Evolutionary conservation across 1,140 invertebrate genomes (phyloP), one percentile per base, ranked within the genome.

Genomic region (Diabrotica virgifera): DNA sequence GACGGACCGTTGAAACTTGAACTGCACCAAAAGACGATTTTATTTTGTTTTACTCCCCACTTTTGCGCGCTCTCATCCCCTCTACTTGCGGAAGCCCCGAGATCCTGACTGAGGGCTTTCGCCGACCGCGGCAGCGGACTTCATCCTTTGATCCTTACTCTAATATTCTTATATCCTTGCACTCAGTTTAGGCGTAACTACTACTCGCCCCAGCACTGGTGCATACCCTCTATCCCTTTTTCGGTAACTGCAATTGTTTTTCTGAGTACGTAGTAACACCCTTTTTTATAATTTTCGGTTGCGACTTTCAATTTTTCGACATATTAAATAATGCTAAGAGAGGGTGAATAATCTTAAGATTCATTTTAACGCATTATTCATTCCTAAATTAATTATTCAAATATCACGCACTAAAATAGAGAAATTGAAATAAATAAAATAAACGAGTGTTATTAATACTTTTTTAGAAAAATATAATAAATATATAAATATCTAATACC

Each of bases 1-100:
- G 53, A 12, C 52, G 50, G 53, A 64, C 69, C 59, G 72, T 72
- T 63, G 66, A 53, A 67, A 62, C 65, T 62, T 66, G 60, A 70
- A 72, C 70, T 72, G 72, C 72, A 70, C 68, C 69, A 69, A 66
- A 71, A 70, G 65, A 62, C 72, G 72, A 69, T 74, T 70, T 72
- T 74, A 64, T 67, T 74, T 74, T 74, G 70, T 74, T 74, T 74
- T 70, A 63, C 72, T 64, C 68, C 68, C 68, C 64, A 61, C 64
- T 67, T 68, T 61, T 66, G 59, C 68, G 63, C 64, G 63, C 36
- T 67, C 64, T 62, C 14, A 63, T 65, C 68, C 68, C 68, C 68
- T 62, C 67, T 62, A 59, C 50, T 52, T 38, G 50, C 66, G 66
- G 66, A 68, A 68, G 63, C 55, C 24, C 52, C 56, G 13, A 11